Evolutionary conservation across 92 coral and sea anemone genomes (phyloP).

Genomic region (Palythoa caribaeorum): DNA sequence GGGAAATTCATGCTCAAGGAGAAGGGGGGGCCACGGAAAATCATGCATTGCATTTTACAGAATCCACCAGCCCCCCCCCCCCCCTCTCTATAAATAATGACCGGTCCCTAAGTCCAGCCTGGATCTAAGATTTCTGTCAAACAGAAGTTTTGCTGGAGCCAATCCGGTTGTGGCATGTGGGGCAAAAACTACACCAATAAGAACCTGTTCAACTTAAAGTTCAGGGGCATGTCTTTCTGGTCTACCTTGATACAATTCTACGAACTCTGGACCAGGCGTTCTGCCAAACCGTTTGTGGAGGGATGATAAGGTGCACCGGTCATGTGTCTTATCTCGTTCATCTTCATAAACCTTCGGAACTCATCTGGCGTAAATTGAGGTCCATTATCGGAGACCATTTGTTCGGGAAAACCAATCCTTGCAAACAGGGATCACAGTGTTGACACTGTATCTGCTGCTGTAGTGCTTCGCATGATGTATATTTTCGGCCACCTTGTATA

Average conservation of each 20-base stretch:
- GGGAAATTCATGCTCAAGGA: background rate
- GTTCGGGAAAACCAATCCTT: constrained; percentile 54
- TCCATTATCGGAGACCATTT: constrained; percentile 51
- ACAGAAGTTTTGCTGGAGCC: constrained; percentile 52
- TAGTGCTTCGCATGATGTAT: constrained; percentile 34
- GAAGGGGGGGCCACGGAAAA: background rate
- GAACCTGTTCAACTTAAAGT: background rate
- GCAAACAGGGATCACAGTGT: constrained; percentile 40
- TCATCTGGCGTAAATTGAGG: constrained; percentile 44
- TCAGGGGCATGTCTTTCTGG: constrained; percentile 13
- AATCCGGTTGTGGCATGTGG: background rate
- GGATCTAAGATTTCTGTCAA: constrained; percentile 40
- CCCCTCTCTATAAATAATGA: no score
- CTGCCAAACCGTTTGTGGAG: background rate
- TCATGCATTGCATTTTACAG: no score
- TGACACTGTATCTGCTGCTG: constrained; percentile 33
- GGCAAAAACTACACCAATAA: no score
- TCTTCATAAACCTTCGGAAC: constrained; percentile 19
- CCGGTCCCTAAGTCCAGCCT: background rate
- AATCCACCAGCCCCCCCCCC: no score
- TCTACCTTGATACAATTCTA: constrained; percentile 52
- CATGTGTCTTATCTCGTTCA: constrained; percentile 45
- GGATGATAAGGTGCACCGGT: constrained; percentile 60
- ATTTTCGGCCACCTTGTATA: constrained; percentile 42
- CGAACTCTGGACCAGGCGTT: constrained; percentile 56